Base-by-base conservation (phyloP, 2,113 vertebrate genomes). In the Mormoops blainvillei region DNA sequence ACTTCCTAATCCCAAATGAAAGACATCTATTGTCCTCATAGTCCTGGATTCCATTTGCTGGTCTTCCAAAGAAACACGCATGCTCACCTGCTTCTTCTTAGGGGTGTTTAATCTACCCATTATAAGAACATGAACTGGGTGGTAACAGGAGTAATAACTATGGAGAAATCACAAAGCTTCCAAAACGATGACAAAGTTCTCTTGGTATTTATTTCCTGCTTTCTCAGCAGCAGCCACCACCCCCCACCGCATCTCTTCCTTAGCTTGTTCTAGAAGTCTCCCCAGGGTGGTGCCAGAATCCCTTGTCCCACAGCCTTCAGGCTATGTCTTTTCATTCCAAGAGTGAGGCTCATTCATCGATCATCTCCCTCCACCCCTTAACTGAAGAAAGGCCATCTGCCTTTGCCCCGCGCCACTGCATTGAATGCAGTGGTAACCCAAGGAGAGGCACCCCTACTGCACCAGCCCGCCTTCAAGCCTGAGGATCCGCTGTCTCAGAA, bases 131-230 rank as follows among this genome's bases (percentile, higher is more conserved):
- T 3, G 41, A 28, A 61, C 4, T 41, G 28, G 38, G 38, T 43
- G 87, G 31, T 78, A 68, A 67, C 50, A 61, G 43, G 82, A 84
- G 18, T 61, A 88, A 63, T 28, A 82, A 68, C 43, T 65, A 70
- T 3, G 19, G 82, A 86, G 95, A 88, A 58, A 68, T 85, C 33
- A 22, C 8, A 54, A 63, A 19, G 65, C 63, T 77, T 89, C 54
- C 52, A 28, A 41, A 33, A 48, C 13, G 45, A 81, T 85, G 28
- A 76, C 77, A 41, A 24, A 48, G 81, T 22, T 78, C 48, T 61
- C 67, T 56, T 88, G 58, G 77, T 71, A 48, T 88, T 96, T 54
- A 78, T 80, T 85, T 94, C 91, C 85, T 88, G 71, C 76, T 61
- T 87, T 85, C 61, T 48, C 10, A 33, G 50, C 2, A 63, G 73